Conservation (phyloP, 2,113 vertebrate genomes). For the Petroica traversi region DNA sequence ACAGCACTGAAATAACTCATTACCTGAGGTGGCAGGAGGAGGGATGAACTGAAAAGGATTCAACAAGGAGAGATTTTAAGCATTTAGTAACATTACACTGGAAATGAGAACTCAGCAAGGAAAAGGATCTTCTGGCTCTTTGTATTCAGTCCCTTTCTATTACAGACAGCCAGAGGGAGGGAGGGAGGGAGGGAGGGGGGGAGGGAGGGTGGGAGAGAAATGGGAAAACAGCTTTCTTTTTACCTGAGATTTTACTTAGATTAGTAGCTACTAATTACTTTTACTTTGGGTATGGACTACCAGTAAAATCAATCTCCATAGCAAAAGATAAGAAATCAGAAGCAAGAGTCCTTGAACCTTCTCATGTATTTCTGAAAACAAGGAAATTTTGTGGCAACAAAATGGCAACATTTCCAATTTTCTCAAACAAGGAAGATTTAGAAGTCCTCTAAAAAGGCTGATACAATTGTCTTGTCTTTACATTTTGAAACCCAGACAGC, state of each 20-base stretch:
- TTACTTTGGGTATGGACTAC: background rate
- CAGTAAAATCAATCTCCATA: background rate
- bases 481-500: background rate
- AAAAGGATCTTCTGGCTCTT: background rate
- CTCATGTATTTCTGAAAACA: background rate
- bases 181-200: background rate
- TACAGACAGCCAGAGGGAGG: too few relatives aligned
- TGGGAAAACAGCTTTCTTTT: background rate
- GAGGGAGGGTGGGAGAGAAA: background rate
- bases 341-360: background rate
- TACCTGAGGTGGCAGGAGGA: background rate
- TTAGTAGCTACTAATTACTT: background rate
- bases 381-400: background rate
- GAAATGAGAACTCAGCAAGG: background rate
- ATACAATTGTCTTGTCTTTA: background rate
- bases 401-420: background rate
- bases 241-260: background rate
- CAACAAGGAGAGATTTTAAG: background rate
- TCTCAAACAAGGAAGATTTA: background rate
- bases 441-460: background rate
- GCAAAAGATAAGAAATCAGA: background rate
- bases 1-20: background rate
- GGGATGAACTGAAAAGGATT: background rate
- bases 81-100: background rate
- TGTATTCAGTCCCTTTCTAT: background rate